phyloP scores from a whole-genome alignment of 1,140 invertebrate species.

The Euura lappo region DNA sequence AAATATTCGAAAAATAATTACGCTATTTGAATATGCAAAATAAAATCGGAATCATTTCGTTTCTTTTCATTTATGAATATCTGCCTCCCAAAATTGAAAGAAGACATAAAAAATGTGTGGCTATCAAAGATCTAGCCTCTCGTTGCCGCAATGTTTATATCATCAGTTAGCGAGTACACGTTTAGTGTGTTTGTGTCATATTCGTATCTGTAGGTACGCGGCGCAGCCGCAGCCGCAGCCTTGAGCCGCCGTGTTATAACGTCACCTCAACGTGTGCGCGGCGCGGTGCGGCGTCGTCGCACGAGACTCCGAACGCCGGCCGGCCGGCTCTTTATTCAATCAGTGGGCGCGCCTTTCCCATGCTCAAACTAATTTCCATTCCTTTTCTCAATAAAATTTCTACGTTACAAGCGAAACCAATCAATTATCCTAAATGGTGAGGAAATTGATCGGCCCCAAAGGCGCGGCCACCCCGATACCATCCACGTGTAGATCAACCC shows the following conservation, averaged over 20 bases:
- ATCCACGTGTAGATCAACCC: background rate
- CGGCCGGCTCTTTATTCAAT: constrained; percentile 1
- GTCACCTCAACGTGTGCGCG: background rate
- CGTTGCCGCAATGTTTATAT: background rate
- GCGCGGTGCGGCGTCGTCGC: constrained; percentile 6
- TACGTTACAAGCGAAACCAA: no score
- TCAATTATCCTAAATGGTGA: background rate
- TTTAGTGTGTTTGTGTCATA: background rate
- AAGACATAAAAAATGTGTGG: no score
- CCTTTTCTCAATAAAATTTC: no score
- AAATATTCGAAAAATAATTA: no score
- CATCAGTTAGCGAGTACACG: constrained; percentile 2
- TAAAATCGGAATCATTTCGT: no score
- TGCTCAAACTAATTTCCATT: background rate
- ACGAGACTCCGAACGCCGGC: constrained; percentile 8
- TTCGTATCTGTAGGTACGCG: background rate
- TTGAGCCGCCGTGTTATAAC: background rate
- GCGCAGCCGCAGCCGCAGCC: background rate
- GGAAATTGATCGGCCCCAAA: background rate
- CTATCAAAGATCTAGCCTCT: no score
- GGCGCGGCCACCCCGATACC: background rate
- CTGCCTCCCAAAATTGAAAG: no score
- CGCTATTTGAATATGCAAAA: no score
- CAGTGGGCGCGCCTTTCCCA: background rate
- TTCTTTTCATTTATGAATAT: no score